Evolutionary conservation across 2,797 vertebrate species (phyloP), one percentile per base, ranked within the genome.

Genomic region (Mus minutoides): DNA sequence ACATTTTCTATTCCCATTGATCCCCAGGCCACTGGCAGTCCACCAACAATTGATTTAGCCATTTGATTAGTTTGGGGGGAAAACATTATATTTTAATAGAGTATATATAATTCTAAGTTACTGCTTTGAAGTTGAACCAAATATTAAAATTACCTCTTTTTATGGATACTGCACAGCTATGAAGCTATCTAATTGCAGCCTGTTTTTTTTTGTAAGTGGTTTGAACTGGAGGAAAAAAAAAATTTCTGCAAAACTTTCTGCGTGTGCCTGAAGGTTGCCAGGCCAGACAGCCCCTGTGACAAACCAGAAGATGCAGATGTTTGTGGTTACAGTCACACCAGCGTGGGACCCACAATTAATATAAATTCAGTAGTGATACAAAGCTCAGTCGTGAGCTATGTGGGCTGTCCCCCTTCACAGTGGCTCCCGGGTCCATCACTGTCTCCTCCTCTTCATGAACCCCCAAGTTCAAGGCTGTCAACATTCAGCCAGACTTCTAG

Each of bases 1-100:
- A 98, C 98, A 98, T 99, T 98, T 98, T 98, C 98, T 97, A 98
- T 96, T 97, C 95, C 96, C 98, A 98, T 99, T 98, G 98, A 98
- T 99, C 97, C 93, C 98, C 92, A 92, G 97, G 98, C 97, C 98
- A 98, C 98, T 99, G 98, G 98, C 98, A 98, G 92, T 93, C 56
- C 96, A 97, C 98, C 98, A 98, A 96, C 86, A 98, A 98, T 98
- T 98, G 98, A 98, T 98, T 98, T 98, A 98, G 98, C 94, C 98
- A 98, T 98, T 98, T 98, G 98, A 98, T 98, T 98, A 98, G 98
- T 97, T 98, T 95, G 92, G 97, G 98, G 97, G 49, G 84, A 22
- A 88, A 98, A 97, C 97, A 97, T 98, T 98, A 98, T 98, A 98
- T 98, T 98, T 98, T 98, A 98, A 98, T 98, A 96, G 97, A 98